Base-by-base conservation (phyloP, 2,797 vertebrate species). In the Megalops cyprinoides region DNA sequence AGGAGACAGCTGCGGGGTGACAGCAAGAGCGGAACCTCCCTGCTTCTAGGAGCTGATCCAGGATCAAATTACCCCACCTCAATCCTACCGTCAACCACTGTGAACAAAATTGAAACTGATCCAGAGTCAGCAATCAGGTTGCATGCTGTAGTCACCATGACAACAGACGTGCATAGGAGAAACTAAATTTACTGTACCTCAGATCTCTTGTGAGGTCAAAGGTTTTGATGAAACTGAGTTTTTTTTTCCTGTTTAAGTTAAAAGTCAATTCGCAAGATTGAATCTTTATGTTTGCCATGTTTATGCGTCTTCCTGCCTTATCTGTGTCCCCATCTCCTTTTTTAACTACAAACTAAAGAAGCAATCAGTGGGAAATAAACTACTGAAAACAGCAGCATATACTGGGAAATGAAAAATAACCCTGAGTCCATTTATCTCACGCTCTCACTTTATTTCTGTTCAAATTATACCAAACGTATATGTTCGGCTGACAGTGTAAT, bases 401-500 rank as follows among this genome's bases (percentile, higher is more conserved):
- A 42, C 28, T 6, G n/a, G 31, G 10, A n/a, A n/a, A 62, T 20
- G 76, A 39, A 69, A 53, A 48, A 83, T 42, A 12, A 55, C 20
- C 49, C 4, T 39, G 55, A 77, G 76, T 37, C 51, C 39, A 53
- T 77, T 48, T 23, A 80, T 75, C 51, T 55, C 34, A 74, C 25
- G 69, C 84, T 84, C 79, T 83, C 84, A 76, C 78, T 55, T 65
- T 69, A 81, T 49, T 81, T 65, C 77, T 34, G 53, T 67, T 90
- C 87, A 82, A 86, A 49, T 9, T 56, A 84, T 81, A 87, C 87
- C 82, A 65, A 82, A 81, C 55, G 80, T 84, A 90, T 86, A 83
- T 81, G 28, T 85, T 84, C 86, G 67, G 74, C 82, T 87, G 87
- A 92, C 87, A 90, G 55, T 84, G 80, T 92, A 93, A 92, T 90